phyloP scores from a whole-genome alignment of 1,140 invertebrate species.

The Drosophila insularis region DNA sequence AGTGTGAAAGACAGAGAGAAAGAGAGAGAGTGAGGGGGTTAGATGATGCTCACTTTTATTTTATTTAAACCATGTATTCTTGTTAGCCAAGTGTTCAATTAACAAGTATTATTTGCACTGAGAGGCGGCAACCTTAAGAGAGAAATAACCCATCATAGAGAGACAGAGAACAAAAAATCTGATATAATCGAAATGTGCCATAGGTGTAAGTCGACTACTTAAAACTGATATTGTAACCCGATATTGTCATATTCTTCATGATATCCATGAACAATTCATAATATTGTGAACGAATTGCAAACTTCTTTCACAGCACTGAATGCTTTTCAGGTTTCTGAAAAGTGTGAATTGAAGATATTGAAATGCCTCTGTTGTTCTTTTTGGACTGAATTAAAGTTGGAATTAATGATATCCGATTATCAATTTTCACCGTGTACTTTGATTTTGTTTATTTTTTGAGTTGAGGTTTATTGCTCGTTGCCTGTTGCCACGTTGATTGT shows the following conservation, averaged over 20 bases:
- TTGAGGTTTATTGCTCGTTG: not conserved
- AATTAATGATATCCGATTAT: constrained; percentile 25
- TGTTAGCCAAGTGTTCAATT: constrained; percentile 50
- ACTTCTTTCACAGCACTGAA: too few species aligned
- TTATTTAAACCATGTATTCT: constrained; percentile 7
- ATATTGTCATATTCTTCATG: not conserved
- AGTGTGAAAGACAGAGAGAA: not conserved
- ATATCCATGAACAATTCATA: constrained; percentile 11
- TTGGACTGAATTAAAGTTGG: too few species aligned
- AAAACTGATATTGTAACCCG: constrained; percentile 5
- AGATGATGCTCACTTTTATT: constrained; percentile 5
- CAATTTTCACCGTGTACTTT: constrained; percentile 22
- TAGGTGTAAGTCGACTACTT: not conserved
- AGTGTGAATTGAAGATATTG: too few species aligned
- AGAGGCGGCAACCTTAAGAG: constrained; percentile 3
- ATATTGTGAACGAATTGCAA: too few species aligned
- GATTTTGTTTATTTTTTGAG: not conserved
- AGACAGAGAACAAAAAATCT: not conserved
- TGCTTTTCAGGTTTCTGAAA: too few species aligned
- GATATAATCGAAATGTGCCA: not conserved
- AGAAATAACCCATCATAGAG: too few species aligned
- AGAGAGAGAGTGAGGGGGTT: not conserved
- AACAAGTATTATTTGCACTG: constrained; percentile 61
- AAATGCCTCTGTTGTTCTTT: too few species aligned
- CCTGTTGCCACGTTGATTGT: not conserved